Percentiles rank a stretch among this genome's conserved stretches.
phyloP scores from a whole-genome alignment of 2,888 invertebrate species.

The Emmelina monodactyla region DNA sequence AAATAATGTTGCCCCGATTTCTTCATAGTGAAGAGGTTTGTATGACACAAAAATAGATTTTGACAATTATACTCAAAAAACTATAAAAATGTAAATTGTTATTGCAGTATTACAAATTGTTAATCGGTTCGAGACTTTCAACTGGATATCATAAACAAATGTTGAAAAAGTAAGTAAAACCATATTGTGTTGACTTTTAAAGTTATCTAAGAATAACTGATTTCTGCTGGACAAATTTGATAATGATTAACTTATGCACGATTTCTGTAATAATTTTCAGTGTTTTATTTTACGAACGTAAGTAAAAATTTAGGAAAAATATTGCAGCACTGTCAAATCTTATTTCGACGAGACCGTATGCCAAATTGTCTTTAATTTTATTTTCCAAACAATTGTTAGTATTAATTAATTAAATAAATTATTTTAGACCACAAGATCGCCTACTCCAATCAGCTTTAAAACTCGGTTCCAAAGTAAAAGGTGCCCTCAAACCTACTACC shows the following conservation, averaged over 20 bases:
- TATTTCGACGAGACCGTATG: too few species aligned
- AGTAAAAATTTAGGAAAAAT: too few species aligned
- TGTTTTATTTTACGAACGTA: too few species aligned
- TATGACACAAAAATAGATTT: too few species aligned
- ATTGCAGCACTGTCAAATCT: too few species aligned
- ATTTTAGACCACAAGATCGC: slow-evolving; percentile 38
- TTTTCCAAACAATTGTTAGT: too few species aligned
- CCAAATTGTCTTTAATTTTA: too few species aligned
- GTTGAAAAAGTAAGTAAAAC: slow-evolving; percentile 56
- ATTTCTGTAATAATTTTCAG: too few species aligned
- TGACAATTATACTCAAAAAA: too few species aligned
- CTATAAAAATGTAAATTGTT: too few species aligned
- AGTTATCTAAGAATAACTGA: neutral
- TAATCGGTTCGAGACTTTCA: slow-evolving; percentile 72
- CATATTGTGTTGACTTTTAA: slow-evolving; percentile 7
- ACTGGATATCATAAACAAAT: slow-evolving; percentile 62
- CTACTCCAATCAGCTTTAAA: slow-evolving; percentile 36
- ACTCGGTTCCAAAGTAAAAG: slow-evolving; percentile 69
- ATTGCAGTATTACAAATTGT: slow-evolving; percentile 74
- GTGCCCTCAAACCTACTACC: slow-evolving; percentile 63
- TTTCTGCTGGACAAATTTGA: too few species aligned
- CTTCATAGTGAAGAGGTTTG: slow-evolving; percentile 82
- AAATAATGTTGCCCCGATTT: slow-evolving; percentile 77
- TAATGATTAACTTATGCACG: too few species aligned
- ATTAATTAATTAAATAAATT: neutral